A percentile compares a stretch with the other conserved stretches of the same genome.
phyloP scores from a whole-genome alignment of 2,113 vertebrate genomes.

The Melanerpes aurifrons region DNA sequence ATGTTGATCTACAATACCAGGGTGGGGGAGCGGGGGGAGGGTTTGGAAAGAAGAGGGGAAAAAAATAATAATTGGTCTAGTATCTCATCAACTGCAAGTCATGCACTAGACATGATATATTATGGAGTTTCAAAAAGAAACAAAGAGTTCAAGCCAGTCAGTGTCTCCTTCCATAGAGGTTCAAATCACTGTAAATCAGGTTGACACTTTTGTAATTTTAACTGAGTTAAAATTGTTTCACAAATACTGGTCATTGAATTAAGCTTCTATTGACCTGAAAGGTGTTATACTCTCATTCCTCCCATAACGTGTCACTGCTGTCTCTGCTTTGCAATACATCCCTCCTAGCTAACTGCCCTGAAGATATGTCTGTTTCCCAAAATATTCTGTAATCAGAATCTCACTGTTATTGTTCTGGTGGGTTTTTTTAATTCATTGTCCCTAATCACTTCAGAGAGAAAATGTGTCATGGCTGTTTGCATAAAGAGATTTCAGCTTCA shows the following conservation, averaged over 20 bases:
- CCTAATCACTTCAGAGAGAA: slow-evolving; percentile 4
- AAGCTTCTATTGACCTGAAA: neutral
- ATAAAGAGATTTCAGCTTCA: slow-evolving; percentile 18
- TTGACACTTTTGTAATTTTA: neutral
- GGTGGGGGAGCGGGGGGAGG: no score
- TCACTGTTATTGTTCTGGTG: neutral
- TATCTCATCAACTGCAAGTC: neutral
- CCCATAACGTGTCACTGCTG: neutral
- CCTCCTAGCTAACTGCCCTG: neutral
- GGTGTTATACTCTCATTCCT: neutral
- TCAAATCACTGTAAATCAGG: neutral
- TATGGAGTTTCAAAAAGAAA: neutral
- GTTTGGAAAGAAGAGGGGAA: no score
- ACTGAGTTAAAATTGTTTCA: neutral
- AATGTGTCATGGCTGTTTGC: neutral
- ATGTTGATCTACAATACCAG: neutral
- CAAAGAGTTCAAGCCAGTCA: neutral
- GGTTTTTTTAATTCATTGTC: neutral
- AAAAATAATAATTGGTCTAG: neutral
- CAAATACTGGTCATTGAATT: neutral
- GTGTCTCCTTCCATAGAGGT: neutral
- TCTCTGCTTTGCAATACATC: neutral
- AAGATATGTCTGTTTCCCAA: neutral
- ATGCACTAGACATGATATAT: neutral
- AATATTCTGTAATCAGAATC: neutral